Conservation (phyloP, 2,888 invertebrate species). For the Noctua fimbriata region DNA sequence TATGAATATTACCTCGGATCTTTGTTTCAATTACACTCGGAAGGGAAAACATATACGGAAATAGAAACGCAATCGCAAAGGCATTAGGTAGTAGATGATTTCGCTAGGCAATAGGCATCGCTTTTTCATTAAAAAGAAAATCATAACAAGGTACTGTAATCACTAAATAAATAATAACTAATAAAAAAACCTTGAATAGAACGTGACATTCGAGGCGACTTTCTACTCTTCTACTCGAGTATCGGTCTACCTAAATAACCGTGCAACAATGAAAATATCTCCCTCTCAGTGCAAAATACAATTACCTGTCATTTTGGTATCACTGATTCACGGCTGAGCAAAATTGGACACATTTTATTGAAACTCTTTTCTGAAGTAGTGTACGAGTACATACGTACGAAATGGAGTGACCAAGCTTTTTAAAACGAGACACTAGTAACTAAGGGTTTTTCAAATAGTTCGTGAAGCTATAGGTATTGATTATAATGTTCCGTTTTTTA, state of each 20-base stretch:
- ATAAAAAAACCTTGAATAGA: constrained; percentile 53
- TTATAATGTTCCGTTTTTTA: not conserved
- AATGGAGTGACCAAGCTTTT: not conserved
- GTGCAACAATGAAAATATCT: constrained; percentile 50
- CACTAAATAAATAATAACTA: constrained; percentile 51
- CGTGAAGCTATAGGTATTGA: not conserved
- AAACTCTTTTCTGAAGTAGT: not conserved
- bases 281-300: constrained; percentile 36
- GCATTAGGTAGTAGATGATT: constrained; percentile 32
- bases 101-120: constrained; percentile 53
- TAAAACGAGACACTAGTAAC: not conserved
- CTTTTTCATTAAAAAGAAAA: constrained; percentile 26
- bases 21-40: constrained; percentile 25
- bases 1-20: constrained; percentile 1
- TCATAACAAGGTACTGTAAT: constrained; percentile 30
- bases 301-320: constrained; percentile 23
- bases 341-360: not conserved
- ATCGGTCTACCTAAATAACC: constrained; percentile 49
- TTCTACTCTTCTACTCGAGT: constrained; percentile 54
- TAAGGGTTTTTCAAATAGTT: not conserved
- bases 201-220: constrained; percentile 65
- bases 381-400: not conserved
- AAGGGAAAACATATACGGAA: constrained; percentile 31
- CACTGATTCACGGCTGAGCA: not conserved
- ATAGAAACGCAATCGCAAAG: constrained; percentile 48